phyloP scores from a whole-genome alignment of 2,797 vertebrate genomes.

The Ptychobarbus kaznakovi region DNA sequence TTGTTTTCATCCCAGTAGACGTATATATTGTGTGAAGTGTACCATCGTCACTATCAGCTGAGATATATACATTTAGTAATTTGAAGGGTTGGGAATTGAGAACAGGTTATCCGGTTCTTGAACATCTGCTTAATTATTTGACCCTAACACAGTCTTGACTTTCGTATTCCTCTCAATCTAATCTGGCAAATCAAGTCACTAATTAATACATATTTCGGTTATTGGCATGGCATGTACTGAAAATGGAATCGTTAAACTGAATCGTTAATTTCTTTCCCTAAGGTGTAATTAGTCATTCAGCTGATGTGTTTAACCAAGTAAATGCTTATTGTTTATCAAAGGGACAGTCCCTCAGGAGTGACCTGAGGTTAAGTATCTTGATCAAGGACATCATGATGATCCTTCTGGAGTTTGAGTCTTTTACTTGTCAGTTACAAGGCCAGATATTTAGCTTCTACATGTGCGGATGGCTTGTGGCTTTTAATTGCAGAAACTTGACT shows the following conservation, averaged over 20 bases:
- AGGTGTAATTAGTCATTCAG: not conserved
- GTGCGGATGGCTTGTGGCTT: not conserved
- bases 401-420: not conserved
- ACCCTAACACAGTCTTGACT: not conserved
- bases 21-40: constrained; percentile 13
- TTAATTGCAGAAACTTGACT: not conserved
- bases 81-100: not conserved
- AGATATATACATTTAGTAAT: constrained; percentile 13
- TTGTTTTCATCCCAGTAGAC: constrained; percentile 22
- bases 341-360: not conserved
- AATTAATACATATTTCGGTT: too few relatives aligned
- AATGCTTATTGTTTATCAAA: not conserved
- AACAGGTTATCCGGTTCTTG: constrained; percentile 9
- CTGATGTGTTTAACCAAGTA: constrained; percentile 20
- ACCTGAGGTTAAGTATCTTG: constrained; percentile 1
- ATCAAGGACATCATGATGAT: not conserved
- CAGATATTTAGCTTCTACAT: not conserved
- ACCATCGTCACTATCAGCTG: constrained; percentile 20
- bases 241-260: not conserved
- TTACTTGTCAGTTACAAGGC: not conserved
- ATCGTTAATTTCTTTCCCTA: not conserved
- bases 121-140: constrained; percentile 1
- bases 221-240: not conserved
- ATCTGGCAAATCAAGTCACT: too few relatives aligned
- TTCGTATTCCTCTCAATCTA: too few relatives aligned